Evolutionary conservation across 2,888 invertebrate species (phyloP).

Genomic region (Nephrocerus scutellatus): DNA sequence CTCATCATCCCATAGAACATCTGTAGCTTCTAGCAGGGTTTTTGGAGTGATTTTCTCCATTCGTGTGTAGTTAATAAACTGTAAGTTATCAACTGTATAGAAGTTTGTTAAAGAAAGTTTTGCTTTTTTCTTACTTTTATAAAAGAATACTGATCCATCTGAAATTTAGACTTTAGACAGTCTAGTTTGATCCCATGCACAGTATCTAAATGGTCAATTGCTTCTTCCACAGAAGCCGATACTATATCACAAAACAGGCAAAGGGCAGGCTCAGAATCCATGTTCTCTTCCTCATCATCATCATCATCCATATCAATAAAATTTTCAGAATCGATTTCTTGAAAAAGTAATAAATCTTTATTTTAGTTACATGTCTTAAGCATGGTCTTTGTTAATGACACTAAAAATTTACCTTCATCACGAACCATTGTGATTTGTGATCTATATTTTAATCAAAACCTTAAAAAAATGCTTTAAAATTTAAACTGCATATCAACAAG

Average conservation of each 20-base stretch:
- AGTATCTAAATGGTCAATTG: conserved; percentile 60
- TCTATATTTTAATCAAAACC: no score
- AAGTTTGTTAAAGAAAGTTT: conserved; percentile 26
- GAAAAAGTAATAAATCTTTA: no score
- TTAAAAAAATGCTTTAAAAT: no score
- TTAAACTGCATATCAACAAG: no score
- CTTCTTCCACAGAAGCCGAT: conserved; percentile 56
- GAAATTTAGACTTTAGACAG: conserved; percentile 59
- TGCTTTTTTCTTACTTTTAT: conserved; percentile 51
- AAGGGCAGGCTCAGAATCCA: conserved; percentile 32
- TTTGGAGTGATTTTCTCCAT: conserved; percentile 54
- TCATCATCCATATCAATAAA: conserved; percentile 49
- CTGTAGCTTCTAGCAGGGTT: conserved; percentile 51
- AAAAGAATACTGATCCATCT: conserved; percentile 75
- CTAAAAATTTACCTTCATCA: no score
- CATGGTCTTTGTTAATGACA: no score
- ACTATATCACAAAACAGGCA: conserved; percentile 69
- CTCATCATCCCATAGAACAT: conserved; percentile 65
- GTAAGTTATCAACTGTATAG: conserved; percentile 3
- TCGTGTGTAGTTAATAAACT: conserved; percentile 71
- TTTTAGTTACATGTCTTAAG: no score
- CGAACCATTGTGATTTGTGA: no score
- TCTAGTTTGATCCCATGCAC: conserved; percentile 61
- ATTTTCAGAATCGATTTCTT: conserved; percentile 41
- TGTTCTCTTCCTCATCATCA: conserved; percentile 50